Evolutionary conservation across 2,888 invertebrate genomes (phyloP), one percentile per base, ranked within the genome.

Genomic region (Epistrophe grossulariae): DNA sequence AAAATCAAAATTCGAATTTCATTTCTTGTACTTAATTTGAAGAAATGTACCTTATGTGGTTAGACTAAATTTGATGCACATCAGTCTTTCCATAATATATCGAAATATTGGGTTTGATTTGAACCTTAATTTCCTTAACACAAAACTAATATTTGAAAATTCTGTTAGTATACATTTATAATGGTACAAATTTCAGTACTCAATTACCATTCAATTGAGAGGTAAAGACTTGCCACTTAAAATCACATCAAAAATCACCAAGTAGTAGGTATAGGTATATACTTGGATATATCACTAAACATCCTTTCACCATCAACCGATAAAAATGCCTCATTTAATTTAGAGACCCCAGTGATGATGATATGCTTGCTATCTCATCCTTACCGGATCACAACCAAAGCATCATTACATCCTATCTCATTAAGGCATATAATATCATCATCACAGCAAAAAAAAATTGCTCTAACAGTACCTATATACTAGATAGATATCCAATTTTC

Each of bases 351-450:
- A 59, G 19, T 19, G 0, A 52, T 24, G 4, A 24, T 52, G 2
- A 8, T 52, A 35, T 40, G 15, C 38, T 40, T 40, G 15, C 38
- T 40, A 60, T 60, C 40, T 17, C 1, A 2, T 24, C 60, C 15
- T 4, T 24, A 15, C 4, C 8, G 8, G 15, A 52, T 19, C 11
- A 60, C 59, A 13, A 17, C 2, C 4, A 31, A 4, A 31, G 0
- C 31, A 35, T 28, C 8, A 40, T 60, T 8, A 40, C 38, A 60
- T 40, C 40, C 24, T 19, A 40, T 60, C 60, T 60, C 40, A 60
- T 60, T 60, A 60, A 60, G 40, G 19, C 19, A 24, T 15, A 24
- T 15, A 24, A 24, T 24, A 24, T 24, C 24, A 60, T 60, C 60
- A 60, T 38, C 13, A 60, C 17, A 15, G 0, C 15, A 35, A 35